These are phyloP conservation scores for Lutjanus erythropterus DNA, from an alignment of 2,113 vertebrate genomes.

Conservation along the genomic window DNA sequence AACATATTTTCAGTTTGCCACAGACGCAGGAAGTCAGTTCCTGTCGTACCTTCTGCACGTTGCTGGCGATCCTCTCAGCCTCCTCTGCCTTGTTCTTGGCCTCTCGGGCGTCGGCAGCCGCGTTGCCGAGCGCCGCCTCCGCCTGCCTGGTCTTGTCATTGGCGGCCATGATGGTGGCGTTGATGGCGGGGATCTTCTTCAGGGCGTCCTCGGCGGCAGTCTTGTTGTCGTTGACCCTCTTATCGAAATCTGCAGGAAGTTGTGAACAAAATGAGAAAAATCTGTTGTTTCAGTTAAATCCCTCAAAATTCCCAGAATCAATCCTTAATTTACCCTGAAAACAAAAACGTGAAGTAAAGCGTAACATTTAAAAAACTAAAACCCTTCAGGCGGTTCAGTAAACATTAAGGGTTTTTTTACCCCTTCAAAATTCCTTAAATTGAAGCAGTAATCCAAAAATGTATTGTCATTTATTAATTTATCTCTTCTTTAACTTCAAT, in stretches of 20 bases:
- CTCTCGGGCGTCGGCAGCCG: constrained; percentile 88
- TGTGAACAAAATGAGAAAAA: background rate
- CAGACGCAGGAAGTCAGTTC: background rate
- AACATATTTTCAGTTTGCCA: too few species aligned
- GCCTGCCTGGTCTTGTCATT: constrained; percentile 93
- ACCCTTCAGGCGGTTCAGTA: too few species aligned
- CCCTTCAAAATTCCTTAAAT: too few species aligned
- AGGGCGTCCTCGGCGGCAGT: constrained; percentile 95
- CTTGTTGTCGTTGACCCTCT: constrained; percentile 96
- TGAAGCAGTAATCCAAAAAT: too few species aligned
- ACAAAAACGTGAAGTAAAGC: too few species aligned
- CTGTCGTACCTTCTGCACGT: constrained; percentile 89
- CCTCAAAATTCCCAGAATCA: too few species aligned
- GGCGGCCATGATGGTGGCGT: constrained; percentile 90
- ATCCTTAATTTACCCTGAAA: too few species aligned
- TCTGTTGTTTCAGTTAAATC: too few species aligned
- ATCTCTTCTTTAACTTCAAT: too few species aligned
- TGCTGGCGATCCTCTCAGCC: constrained; percentile 90
- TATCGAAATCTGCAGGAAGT: constrained; percentile 90
- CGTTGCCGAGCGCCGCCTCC: constrained; percentile 89
- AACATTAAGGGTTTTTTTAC: too few species aligned
- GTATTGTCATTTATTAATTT: too few species aligned
- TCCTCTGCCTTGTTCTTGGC: constrained; percentile 92
- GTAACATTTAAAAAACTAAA: too few species aligned
- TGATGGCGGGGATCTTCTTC: constrained; percentile 92